Base-by-base conservation (phyloP, 2,888 invertebrate species). In the Ennomos quercinarius region DNA sequence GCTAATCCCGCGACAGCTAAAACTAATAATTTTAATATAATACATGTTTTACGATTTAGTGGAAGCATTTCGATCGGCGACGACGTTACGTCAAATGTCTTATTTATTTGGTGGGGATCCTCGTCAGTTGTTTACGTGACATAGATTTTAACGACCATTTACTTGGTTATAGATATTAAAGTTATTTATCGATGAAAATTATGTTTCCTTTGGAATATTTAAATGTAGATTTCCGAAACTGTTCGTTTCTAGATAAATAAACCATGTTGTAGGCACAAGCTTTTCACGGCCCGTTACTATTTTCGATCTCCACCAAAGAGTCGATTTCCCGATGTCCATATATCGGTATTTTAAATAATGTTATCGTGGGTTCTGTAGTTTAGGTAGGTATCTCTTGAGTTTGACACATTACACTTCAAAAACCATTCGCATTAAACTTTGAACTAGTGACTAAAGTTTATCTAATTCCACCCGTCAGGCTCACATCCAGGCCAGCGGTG, bases 101-200 rank as follows among this genome's bases (percentile, higher is more conserved):
- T 41, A 45, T 53, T 54, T 59, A 59, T 59, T 49, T 45, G 51
- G 13, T 41, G 38, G 37, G 38, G 43, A 48, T 58, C 45, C 41
- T 53, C 48, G 52, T 43, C 35, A 40, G 43, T 36, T 60, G 51
- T 51, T 55, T 55, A 55, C 55, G 50, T 51, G 60, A 51, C 60
- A 60, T 47, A 51, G 43, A 60, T 60, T 60, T 55, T 46, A 56
- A 56, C 44, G 51, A 17, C 36, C 48, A 42, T 35, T 50, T 39
- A 43, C 40, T 38, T 9, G 49, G 13, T 41, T 41, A 40, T 42
- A 10, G 35, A 36, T 40, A 59, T 59, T 45, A 41, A 43, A 12
- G 34, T 46, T 42, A 38, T 44, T 58, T 50, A 42, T 49, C 42
- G 27, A 17, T 39, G 34, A 38, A 48, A 27, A 41, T 42, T 43